phyloP scores from a whole-genome alignment of 2,113 vertebrate genomes.

The Rattus rattus region DNA sequence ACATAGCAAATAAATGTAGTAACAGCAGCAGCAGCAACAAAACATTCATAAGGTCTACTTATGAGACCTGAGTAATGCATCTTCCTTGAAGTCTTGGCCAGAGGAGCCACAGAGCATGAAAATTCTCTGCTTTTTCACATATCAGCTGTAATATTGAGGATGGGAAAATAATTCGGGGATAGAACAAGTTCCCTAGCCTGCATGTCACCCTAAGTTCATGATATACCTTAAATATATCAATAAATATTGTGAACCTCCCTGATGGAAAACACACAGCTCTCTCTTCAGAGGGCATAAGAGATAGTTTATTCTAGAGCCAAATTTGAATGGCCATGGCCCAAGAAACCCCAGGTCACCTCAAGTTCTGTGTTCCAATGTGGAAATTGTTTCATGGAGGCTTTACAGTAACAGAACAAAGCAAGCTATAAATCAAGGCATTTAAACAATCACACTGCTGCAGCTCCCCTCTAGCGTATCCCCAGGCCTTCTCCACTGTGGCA shows the following conservation, averaged over 20 bases:
- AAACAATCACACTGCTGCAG: too few species aligned
- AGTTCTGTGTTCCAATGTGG: not conserved
- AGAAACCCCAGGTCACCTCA: not conserved
- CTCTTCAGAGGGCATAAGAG: not conserved
- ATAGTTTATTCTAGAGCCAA: not conserved
- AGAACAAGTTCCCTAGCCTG: not conserved
- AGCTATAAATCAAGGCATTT: not conserved
- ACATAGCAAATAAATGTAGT: not conserved
- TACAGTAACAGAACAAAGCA: not conserved
- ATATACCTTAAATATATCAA: too few species aligned
- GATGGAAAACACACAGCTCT: not conserved
- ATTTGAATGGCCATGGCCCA: not conserved
- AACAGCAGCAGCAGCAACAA: not conserved
- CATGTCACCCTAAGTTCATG: not conserved
- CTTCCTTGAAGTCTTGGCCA: not conserved
- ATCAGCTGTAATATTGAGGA: not conserved
- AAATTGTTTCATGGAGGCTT: not conserved
- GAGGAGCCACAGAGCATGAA: not conserved
- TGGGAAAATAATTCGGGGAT: not conserved
- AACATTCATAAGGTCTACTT: not conserved
- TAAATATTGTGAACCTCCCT: not conserved
- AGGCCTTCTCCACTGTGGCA: slow-evolving; percentile 97
- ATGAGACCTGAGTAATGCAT: not conserved
- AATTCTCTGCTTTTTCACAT: not conserved
- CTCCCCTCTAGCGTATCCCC: slow-evolving; percentile 89